A percentile compares a stretch with the other conserved stretches of the same genome.
Conservation (phyloP, 2,888 invertebrate genomes). For the Lymantria monacha region DNA sequence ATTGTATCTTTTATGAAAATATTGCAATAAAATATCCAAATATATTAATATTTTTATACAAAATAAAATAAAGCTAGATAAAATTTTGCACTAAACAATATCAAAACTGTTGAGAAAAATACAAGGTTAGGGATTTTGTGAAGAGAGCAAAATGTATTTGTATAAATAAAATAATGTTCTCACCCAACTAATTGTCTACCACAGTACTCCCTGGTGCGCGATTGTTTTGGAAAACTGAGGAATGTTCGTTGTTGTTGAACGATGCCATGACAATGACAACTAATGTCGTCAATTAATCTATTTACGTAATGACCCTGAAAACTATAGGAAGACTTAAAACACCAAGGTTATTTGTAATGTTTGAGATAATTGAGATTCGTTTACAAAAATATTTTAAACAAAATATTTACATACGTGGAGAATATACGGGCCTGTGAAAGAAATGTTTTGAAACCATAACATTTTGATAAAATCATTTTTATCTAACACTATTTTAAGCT, state of each 20-base stretch:
- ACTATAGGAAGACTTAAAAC: slow-evolving; percentile 45
- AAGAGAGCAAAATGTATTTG: no score
- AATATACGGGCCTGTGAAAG: slow-evolving; percentile 38
- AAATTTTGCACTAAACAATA: no score
- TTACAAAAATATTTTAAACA: background rate
- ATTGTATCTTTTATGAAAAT: no score
- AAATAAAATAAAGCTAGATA: no score
- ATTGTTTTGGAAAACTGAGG: slow-evolving; percentile 61
- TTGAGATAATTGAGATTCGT: background rate
- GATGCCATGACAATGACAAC: slow-evolving; percentile 59
- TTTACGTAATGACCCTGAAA: slow-evolving; percentile 80
- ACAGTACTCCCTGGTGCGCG: slow-evolving; percentile 84
- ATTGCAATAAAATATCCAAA: no score
- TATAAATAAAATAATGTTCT: slow-evolving; percentile 30
- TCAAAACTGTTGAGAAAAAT: no score
- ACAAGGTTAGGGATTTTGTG: no score
- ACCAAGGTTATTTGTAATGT: background rate
- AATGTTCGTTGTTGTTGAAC: slow-evolving; percentile 58
- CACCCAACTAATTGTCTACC: slow-evolving; percentile 90
- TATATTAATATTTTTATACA: no score
- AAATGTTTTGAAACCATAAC: slow-evolving; percentile 30
- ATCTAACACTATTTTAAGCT: background rate
- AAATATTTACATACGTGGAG: slow-evolving; percentile 40
- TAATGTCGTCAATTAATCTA: slow-evolving; percentile 49
- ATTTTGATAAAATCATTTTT: slow-evolving; percentile 53